Base-by-base conservation (phyloP, 2,888 invertebrate genomes). In the Thecophora atra region DNA sequence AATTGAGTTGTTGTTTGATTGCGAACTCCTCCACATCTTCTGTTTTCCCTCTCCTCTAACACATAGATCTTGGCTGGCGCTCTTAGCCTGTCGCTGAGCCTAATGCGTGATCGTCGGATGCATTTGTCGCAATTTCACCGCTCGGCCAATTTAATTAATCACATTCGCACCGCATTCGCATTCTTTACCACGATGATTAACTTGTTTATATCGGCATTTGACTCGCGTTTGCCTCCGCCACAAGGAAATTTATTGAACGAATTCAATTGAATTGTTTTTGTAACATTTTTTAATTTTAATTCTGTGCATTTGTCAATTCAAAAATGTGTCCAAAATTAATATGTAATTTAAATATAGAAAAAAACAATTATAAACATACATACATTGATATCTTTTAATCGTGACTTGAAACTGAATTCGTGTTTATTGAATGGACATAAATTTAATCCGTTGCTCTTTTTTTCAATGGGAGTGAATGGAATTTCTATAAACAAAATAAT, bases 201-300 rank as follows among this genome's bases (percentile, higher is more conserved):
- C 85, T 87, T 94, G 37, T 87, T 94, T 66, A 92, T 94, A 76
- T 91, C 93, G 42, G 91, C 93, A 64, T 94, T 94, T 83, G 94
- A 94, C 86, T 92, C 93, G n/a, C 90, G 80, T 68, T 73, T 82
- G 72, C 83, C 82, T 19, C 81, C 82, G 26, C 74, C 80, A 21
- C 79, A 80, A 66, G 82, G 83, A 70, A 78, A 81, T 37, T 71
- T 76, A 24, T 72, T 84, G 30, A 83, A 81, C 67, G 60, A 79
- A 30, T n/a, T 64, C 37, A 47, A 64, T 19, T 66, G 60, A 67
- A 15, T 60, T 71, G 7, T 8, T 11, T 2, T 37, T 11, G 37
- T 37, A 37, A 37, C 6, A 37, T 37, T 37, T 37, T 37, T 11
- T 37, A 37, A 37, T 11, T 37, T 37, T 2, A 37, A 37, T 11